Evolutionary conservation across 2,888 invertebrate genomes (phyloP).

Genomic region (Osedax frankpressi): DNA sequence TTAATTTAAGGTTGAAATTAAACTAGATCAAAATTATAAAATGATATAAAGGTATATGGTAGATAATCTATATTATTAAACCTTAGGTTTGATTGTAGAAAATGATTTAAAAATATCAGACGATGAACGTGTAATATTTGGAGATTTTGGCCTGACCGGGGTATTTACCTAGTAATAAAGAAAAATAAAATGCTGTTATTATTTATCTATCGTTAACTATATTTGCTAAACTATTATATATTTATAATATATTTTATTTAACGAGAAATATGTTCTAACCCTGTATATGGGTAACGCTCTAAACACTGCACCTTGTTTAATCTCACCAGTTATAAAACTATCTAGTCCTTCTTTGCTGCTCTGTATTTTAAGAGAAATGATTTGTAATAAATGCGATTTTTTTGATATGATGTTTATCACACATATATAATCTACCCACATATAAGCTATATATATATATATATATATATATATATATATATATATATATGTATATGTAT

Average conservation of each 20-base stretch:
- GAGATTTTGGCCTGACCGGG: not conserved
- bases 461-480: too few species aligned
- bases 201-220: not conserved
- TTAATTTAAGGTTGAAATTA: too few species aligned
- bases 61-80: not conserved
- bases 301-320: constrained; percentile 39
- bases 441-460: too few species aligned
- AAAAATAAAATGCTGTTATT: not conserved
- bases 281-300: constrained; percentile 41
- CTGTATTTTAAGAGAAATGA: too few species aligned
- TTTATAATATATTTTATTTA: too few species aligned
- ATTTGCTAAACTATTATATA: constrained; percentile 6
- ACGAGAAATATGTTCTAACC: too few species aligned
- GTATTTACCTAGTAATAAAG: not conserved
- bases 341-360: constrained; percentile 35
- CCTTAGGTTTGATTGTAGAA: not conserved
- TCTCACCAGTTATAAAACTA: constrained; percentile 37
- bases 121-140: not conserved
- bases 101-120: not conserved
- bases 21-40: not conserved
- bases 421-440: too few species aligned
- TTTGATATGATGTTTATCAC: too few species aligned
- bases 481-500: too few species aligned
- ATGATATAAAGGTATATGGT: not conserved
- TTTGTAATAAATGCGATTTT: too few species aligned